Evolutionary conservation across 2,888 invertebrate species (phyloP).

Genomic region (Beris morrisii): DNA sequence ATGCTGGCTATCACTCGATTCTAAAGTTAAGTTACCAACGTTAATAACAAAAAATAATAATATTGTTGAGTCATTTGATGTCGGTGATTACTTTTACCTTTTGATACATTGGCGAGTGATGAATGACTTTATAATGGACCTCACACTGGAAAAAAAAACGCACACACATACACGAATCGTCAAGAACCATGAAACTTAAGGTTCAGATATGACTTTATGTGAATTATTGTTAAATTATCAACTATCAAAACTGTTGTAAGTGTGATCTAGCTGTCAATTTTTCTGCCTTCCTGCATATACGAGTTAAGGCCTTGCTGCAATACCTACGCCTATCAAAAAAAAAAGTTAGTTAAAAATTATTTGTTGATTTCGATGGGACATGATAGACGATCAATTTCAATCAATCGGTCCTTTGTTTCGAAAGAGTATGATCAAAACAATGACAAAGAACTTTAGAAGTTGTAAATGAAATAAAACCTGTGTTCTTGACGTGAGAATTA

Average conservation of each 20-base stretch:
- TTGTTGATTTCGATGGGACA: conserved; percentile 8
- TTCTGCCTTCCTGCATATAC: conserved; percentile 2
- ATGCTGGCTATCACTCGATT: no score
- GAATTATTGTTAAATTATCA: conserved; percentile 15
- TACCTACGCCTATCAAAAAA: not conserved
- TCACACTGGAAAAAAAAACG: no score
- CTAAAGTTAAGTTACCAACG: not conserved
- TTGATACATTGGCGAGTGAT: conserved; percentile 16
- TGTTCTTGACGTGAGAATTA: no score
- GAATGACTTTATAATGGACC: conserved; percentile 25
- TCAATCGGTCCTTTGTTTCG: conserved; percentile 28
- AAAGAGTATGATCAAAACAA: conserved; percentile 18
- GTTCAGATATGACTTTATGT: not conserved
- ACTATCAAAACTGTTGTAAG: not conserved
- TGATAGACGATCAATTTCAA: conserved; percentile 20
- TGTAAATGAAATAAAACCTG: no score
- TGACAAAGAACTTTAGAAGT: no score
- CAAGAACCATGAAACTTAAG: no score
- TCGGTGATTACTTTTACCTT: conserved; percentile 28
- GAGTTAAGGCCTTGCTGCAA: not conserved
- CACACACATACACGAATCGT: no score
- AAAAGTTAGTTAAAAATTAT: not conserved
- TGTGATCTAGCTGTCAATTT: conserved; percentile 13
- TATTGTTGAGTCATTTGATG: conserved; percentile 30
- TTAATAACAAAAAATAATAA: conserved; percentile 6